phyloP scores from a whole-genome alignment of 2,113 vertebrate species.

The Pyrgilauda ruficollis region DNA sequence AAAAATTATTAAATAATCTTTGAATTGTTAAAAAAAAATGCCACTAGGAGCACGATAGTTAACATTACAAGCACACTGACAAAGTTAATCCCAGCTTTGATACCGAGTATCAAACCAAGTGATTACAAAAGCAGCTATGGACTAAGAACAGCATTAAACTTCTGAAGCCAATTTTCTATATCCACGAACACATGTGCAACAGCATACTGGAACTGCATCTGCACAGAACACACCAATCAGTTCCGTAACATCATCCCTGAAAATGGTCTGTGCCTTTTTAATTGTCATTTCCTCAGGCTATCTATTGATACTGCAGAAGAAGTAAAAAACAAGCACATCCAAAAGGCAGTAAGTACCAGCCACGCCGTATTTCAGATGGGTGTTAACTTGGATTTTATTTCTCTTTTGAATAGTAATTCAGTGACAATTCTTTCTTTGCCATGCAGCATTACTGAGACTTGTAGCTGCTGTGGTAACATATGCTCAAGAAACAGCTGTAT shows the following conservation, averaged over 20 bases:
- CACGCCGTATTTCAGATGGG: neutral
- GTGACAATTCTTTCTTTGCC: neutral
- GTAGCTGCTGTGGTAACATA: slow-evolving; percentile 6
- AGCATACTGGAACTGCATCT: neutral
- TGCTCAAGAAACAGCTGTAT: slow-evolving; percentile 27
- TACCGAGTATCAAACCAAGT: neutral
- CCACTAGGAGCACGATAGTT: neutral
- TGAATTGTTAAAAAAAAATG: neutral
- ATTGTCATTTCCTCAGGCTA: neutral
- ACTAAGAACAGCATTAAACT: neutral
- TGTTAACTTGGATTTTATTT: neutral
- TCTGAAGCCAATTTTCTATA: neutral
- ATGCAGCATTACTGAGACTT: neutral
- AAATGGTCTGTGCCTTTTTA: neutral
- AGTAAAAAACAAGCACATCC: neutral
- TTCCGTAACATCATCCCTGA: neutral
- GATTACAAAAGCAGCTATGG: neutral
- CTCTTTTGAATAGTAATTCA: neutral
- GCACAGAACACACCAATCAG: neutral
- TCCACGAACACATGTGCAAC: fast-evolving
- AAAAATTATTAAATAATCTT: neutral
- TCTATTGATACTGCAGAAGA: neutral
- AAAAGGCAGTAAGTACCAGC: neutral
- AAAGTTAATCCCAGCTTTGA: neutral
- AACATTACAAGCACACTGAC: neutral